These are phyloP conservation scores for Maconellicoccus hirsutus DNA, from an alignment of 1,140 invertebrate species.

Conservation along the genomic window DNA sequence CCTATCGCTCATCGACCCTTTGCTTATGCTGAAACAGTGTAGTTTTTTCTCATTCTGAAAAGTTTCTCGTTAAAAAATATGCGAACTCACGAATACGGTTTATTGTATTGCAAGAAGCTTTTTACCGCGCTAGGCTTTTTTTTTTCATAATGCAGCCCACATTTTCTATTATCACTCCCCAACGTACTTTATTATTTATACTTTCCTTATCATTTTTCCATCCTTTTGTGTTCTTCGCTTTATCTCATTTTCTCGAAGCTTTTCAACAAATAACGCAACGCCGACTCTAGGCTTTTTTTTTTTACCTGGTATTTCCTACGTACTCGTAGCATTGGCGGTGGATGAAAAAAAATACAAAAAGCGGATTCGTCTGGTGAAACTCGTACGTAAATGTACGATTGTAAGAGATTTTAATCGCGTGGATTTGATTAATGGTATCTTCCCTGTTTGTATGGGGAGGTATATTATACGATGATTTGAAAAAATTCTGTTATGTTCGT, in stretches of 20 bases:
- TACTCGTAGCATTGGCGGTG: background rate
- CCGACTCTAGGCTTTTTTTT: background rate
- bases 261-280: conserved; percentile 3
- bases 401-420: background rate
- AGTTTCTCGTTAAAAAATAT: conserved; percentile 22
- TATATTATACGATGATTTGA: no score
- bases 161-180: conserved; percentile 22
- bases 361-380: background rate
- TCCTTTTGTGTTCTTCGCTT: conserved; percentile 17
- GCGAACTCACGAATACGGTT: conserved; percentile 20
- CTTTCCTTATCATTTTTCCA: conserved; percentile 20
- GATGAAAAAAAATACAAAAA: background rate
- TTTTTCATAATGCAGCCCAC: conserved; percentile 18
- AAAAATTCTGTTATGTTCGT: no score
- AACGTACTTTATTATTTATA: conserved; percentile 22
- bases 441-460: no score
- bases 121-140: conserved; percentile 8
- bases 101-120: conserved; percentile 19
- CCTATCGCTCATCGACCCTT: conserved; percentile 12
- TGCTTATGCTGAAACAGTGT: background rate
- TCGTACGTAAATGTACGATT: background rate
- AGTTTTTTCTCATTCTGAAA: conserved; percentile 5
- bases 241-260: conserved; percentile 17
- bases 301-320: background rate
- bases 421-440: conserved; percentile 1